Conservation (phyloP, 2,113 vertebrate species). For the Nyctibius bracteatus region DNA sequence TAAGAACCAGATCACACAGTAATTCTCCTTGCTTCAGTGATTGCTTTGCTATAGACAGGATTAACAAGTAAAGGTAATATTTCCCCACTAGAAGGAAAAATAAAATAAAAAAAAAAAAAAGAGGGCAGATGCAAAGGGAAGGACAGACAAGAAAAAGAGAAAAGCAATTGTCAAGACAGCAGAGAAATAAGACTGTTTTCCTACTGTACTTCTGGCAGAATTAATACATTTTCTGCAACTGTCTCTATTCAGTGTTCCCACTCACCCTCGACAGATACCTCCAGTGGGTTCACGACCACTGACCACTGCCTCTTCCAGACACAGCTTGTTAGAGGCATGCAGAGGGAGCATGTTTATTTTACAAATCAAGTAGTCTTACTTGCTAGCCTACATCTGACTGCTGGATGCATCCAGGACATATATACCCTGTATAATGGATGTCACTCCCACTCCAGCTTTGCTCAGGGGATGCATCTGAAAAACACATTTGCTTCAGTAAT, state of each 20-base stretch:
- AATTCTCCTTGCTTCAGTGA: conserved; percentile 75
- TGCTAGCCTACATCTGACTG: background rate
- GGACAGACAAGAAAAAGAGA: conserved; percentile 63
- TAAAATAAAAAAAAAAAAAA: conserved; percentile 46
- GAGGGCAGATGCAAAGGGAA: conserved; percentile 65
- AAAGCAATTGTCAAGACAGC: conserved; percentile 64
- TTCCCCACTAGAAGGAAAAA: conserved; percentile 66
- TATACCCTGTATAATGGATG: background rate
- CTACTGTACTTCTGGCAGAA: background rate
- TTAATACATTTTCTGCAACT: background rate
- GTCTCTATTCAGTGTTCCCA: background rate
- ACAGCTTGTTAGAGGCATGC: background rate
- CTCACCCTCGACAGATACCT: background rate
- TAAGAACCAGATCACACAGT: conserved; percentile 77
- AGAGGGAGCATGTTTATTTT: background rate
- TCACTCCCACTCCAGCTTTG: background rate
- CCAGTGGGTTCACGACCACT: background rate
- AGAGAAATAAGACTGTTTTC: conserved; percentile 53
- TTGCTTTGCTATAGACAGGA: conserved; percentile 83
- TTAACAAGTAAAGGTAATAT: conserved; percentile 83
- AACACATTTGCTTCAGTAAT: background rate
- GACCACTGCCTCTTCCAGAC: background rate
- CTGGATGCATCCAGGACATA: background rate
- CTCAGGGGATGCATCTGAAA: background rate
- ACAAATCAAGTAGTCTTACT: background rate